A percentile compares a stretch with the other conserved stretches of the same genome.
These are phyloP conservation scores for Dicyrtoma fusca DNA, from an alignment of 2,888 invertebrate genomes.

Conservation along the genomic window DNA sequence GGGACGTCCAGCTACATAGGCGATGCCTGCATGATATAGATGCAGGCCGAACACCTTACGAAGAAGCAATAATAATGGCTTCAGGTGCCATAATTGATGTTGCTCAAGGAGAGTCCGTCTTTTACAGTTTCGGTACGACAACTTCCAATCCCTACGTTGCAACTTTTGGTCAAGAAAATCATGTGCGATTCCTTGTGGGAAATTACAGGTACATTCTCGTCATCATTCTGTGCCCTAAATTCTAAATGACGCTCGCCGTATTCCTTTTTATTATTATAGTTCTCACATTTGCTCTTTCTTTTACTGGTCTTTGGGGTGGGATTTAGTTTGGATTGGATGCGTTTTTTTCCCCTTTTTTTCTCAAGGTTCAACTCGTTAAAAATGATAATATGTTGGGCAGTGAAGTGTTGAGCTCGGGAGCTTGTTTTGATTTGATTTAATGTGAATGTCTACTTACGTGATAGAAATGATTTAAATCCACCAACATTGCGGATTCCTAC, in stretches of 20 bases:
- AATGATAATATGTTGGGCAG: too few species aligned
- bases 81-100: conserved; percentile 46
- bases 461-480: neutral
- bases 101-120: conserved; percentile 47
- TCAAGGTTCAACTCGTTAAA: neutral
- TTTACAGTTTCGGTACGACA: conserved; percentile 45
- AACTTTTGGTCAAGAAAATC: conserved; percentile 42
- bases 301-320: too few species aligned
- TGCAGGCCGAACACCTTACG: conserved; percentile 42
- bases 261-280: neutral
- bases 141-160: conserved; percentile 35
- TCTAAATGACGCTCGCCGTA: neutral
- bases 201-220: conserved; percentile 43
- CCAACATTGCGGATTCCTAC: neutral
- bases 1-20: conserved; percentile 42
- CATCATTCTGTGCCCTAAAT: neutral
- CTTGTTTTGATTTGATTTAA: too few species aligned
- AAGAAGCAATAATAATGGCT: conserved; percentile 46
- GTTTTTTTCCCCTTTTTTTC: neutral
- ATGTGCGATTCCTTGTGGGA: conserved; percentile 36
- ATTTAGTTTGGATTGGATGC: neutral
- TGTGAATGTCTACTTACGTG: neutral
- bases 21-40: conserved; percentile 43
- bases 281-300: neutral
- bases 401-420: too few species aligned